Evolutionary conservation across 2,113 vertebrate species (phyloP).

Genomic region (Camarhynchus parvulus): DNA sequence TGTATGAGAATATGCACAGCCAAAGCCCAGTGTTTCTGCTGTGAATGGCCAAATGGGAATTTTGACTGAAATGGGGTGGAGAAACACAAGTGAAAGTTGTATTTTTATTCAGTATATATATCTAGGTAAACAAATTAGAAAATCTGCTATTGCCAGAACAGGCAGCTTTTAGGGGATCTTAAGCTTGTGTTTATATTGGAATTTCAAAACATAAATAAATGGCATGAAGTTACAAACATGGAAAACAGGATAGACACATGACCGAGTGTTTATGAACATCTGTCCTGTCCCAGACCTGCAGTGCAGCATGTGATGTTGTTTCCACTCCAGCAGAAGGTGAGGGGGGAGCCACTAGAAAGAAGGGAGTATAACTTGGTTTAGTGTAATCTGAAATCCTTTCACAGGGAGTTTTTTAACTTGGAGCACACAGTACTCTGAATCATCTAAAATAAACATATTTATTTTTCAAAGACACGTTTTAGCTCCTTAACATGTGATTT

Average conservation of each 20-base stretch:
- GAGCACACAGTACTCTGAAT: neutral
- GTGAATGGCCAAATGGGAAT: neutral
- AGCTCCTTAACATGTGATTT: neutral
- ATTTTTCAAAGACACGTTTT: neutral
- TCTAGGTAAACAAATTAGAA: neutral
- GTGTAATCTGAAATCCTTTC: neutral
- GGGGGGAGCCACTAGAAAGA: neutral
- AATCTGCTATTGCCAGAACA: neutral
- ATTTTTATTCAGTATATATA: neutral
- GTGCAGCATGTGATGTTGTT: constrained; percentile 3
- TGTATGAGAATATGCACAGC: neutral
- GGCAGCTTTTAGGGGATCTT: neutral
- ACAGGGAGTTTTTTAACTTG: neutral
- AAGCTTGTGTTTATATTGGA: neutral
- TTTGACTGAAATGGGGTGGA: neutral
- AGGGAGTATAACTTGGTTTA: neutral
- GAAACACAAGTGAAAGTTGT: neutral
- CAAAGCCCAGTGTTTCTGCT: neutral
- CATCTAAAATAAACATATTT: neutral
- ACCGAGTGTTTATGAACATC: constrained; percentile 5
- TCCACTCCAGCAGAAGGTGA: constrained; percentile 44
- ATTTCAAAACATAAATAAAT: constrained; percentile 16
- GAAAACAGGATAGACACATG: constrained; percentile 42
- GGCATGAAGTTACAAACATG: neutral
- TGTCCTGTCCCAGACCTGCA: constrained; percentile 3